Base-by-base conservation (phyloP, 2,797 vertebrate genomes). In the Otus scops region DNA sequence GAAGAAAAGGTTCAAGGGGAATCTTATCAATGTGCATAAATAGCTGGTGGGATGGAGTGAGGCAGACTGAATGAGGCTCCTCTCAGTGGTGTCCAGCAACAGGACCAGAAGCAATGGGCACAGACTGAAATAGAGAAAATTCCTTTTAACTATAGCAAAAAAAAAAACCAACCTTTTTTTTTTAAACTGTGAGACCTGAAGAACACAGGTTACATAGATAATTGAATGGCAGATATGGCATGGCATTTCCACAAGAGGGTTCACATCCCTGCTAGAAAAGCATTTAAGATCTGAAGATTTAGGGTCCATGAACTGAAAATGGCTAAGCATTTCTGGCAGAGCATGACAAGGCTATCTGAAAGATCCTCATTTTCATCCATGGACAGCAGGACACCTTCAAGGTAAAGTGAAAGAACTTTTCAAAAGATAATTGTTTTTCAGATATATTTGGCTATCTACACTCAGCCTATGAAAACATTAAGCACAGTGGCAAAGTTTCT, bases 81-180 rank as follows among this genome's bases (percentile, higher is more conserved):
- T 63, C 19, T 63, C 61, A 18, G 80, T 8, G 22, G 28, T 47
- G 41, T 15, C 39, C 77, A 86, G 26, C 14, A 36, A 64, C 17
- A 93, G 32, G 19, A 77, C 36, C 73, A 92, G n/a, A 59, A 16
- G 56, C 79, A 84, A 67, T 5, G 5, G 23, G 18, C 32, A 60
- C 32, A 84, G 59, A 53, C 13, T 38, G 32, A 85, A 90, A 91
- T 9, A 83, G 2, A 67, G 65, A 83, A 60, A 74, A 59, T 24
- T 27, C 12, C 9, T 39, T 61, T 71, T 67, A 64, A 54, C 24
- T 18, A 2, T 13, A 39, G 54, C 26, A 39, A 77, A 48, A 64
- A n/a, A 11, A 1, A 8, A 47, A 74, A 14, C 0, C 1, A 39
- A 39, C 6, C 38, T 39, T 39, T 7, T 6, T 10, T 30, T 26